A percentile compares a stretch with the other conserved stretches of the same genome.
Conservation (phyloP, 53 echinoderm and acorn worm genomes). For the Mesocentrotus franciscanus region DNA sequence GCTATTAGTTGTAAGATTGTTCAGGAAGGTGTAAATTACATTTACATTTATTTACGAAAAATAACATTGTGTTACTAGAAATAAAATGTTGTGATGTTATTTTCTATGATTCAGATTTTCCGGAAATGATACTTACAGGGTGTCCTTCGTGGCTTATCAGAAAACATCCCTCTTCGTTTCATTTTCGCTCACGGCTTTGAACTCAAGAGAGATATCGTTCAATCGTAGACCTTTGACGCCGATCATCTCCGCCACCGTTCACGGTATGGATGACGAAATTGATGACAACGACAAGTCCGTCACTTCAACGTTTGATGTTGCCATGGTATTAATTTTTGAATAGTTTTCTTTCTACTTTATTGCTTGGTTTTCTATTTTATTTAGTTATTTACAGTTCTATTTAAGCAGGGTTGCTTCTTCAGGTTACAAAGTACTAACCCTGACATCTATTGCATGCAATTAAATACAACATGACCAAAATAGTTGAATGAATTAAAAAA, state of each 20-base stretch:
- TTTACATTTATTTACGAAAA: no score
- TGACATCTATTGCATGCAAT: no score
- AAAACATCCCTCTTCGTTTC: constrained; percentile 57
- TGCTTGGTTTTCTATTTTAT: no score
- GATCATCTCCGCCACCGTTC: constrained; percentile 36
- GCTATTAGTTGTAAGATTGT: no score
- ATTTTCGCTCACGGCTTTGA: neutral
- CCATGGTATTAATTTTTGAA: neutral
- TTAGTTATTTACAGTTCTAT: no score
- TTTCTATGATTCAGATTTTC: neutral
- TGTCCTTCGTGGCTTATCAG: constrained; percentile 42
- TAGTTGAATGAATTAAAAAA: no score
- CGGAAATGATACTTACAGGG: neutral
- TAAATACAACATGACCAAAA: no score
- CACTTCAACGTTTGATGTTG: constrained; percentile 35
- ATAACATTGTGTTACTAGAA: neutral
- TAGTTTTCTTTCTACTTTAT: neutral
- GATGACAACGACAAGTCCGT: neutral
- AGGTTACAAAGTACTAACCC: no score
- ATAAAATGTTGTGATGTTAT: neutral
- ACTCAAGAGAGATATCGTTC: constrained; percentile 22
- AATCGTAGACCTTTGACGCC: constrained; percentile 26
- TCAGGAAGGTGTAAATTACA: no score
- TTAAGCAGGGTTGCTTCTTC: no score
- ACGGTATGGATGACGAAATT: constrained; percentile 39